Evolutionary conservation across 2,888 invertebrate species (phyloP).

Genomic region (Melinaea marsaeus): DNA sequence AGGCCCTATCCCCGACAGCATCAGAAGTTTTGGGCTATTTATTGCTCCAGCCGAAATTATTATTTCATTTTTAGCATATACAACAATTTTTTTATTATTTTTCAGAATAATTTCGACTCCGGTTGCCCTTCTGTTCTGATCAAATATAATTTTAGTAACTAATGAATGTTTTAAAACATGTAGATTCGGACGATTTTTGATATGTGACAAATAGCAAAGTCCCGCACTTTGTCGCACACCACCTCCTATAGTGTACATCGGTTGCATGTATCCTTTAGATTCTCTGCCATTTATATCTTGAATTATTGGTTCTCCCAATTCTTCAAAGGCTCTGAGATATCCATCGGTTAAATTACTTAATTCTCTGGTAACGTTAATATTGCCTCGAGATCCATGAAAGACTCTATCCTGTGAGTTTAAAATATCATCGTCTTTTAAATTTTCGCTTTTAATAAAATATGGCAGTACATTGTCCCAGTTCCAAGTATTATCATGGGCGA

Average conservation of each 20-base stretch:
- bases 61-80: constrained; percentile 37
- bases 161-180: constrained; percentile 49
- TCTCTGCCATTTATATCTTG: constrained; percentile 54
- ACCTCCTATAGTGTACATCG: constrained; percentile 56
- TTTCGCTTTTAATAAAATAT: constrained; percentile 46
- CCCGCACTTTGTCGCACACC: constrained; percentile 54
- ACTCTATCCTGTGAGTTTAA: constrained; percentile 29
- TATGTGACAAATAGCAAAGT: constrained; percentile 34
- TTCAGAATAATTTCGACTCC: constrained; percentile 34
- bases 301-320: constrained; percentile 52
- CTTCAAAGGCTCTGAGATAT: constrained; percentile 49
- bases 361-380: constrained; percentile 34
- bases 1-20: constrained; percentile 41
- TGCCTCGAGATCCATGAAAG: constrained; percentile 38
- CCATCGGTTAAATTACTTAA: constrained; percentile 23
- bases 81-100: constrained; percentile 21
- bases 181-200: constrained; percentile 66
- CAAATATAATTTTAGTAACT: constrained; percentile 37
- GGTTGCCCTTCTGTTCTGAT: constrained; percentile 34
- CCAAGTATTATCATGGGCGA: constrained; percentile 40
- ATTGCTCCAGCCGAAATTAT: constrained; percentile 60
- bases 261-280: constrained; percentile 59
- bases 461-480: constrained; percentile 38
- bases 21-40: constrained; percentile 42
- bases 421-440: constrained; percentile 32